Evolutionary conservation across 2,888 invertebrate genomes (phyloP).

Genomic region (Blera fallax): DNA sequence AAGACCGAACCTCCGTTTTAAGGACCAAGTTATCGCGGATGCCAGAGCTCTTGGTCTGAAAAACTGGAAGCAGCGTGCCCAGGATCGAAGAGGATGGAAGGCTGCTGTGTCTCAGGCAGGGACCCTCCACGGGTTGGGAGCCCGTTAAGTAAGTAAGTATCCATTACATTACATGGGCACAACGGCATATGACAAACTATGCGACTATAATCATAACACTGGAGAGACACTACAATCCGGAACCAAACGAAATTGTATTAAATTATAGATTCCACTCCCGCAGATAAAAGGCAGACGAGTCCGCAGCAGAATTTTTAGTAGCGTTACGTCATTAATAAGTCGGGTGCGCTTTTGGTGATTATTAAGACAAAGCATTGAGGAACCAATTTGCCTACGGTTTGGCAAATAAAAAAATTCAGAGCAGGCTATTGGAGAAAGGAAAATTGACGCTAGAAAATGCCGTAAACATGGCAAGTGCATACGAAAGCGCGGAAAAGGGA

Average conservation of each 20-base stretch:
- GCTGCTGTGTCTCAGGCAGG: no score
- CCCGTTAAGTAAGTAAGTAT: no score
- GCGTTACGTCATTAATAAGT: neutral
- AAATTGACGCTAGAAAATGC: neutral
- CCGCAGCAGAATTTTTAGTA: neutral
- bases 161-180: neutral
- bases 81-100: no score
- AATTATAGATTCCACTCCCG: neutral
- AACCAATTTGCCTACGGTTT: conserved; percentile 21
- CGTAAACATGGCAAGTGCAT: neutral
- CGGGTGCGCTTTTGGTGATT: neutral
- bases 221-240: neutral
- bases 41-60: no score
- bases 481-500: neutral
- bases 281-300: neutral
- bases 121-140: no score
- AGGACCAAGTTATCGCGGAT: no score
- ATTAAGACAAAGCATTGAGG: neutral
- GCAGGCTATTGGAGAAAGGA: neutral
- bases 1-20: no score
- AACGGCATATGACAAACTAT: neutral
- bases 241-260: conserved; percentile 2
- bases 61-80: no score
- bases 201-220: neutral
- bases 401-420: conserved; percentile 13